phyloP scores from a whole-genome alignment of 2,797 vertebrate genomes.

The Adrianichthys oophorus region DNA sequence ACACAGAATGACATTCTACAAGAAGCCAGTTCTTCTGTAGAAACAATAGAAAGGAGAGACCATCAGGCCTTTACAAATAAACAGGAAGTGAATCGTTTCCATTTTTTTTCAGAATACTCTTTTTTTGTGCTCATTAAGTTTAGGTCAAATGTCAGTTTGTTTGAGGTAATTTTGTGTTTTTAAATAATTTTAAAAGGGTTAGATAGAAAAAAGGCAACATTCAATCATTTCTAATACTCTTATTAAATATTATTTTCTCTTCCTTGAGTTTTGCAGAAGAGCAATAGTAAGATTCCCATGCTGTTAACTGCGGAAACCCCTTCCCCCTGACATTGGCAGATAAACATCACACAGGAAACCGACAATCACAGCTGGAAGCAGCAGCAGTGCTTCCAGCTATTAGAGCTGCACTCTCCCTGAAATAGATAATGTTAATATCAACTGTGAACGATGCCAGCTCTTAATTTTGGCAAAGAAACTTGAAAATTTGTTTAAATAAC shows the following conservation, averaged over 20 bases:
- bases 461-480: conserved; percentile 24
- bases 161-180: no score
- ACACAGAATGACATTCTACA: no score
- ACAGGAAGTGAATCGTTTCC: no score
- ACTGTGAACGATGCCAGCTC: conserved; percentile 4
- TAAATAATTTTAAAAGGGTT: no score
- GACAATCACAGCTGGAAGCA: conserved; percentile 55
- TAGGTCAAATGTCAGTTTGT: no score
- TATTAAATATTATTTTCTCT: not conserved
- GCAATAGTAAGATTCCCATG: conserved; percentile 45
- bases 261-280: conserved; percentile 19
- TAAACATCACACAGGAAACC: conserved; percentile 70
- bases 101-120: no score
- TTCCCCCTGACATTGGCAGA: conserved; percentile 58
- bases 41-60: no score
- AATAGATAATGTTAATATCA: conserved; percentile 51
- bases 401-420: conserved; percentile 30
- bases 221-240: no score
- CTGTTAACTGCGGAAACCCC: conserved; percentile 49
- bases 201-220: no score
- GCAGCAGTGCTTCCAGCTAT: not conserved
- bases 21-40: no score
- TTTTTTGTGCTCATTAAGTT: no score
- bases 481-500: conserved; percentile 8
- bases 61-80: no score